These are phyloP conservation scores for Onthophagus sagittarius DNA, from an alignment of 2,888 invertebrate genomes.

Conservation along the genomic window DNA sequence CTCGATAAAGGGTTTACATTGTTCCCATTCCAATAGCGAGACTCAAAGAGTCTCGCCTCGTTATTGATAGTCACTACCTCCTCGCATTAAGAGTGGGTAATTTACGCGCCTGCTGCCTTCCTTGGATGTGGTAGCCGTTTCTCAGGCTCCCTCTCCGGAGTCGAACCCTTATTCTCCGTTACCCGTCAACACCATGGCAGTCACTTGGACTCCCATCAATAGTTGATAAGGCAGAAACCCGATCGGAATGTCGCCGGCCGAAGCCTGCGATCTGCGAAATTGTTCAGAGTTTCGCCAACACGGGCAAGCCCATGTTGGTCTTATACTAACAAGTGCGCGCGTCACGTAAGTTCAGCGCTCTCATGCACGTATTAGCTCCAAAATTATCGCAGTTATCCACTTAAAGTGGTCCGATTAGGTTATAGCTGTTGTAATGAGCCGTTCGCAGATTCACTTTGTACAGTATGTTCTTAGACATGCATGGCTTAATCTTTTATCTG, in stretches of 20 bases:
- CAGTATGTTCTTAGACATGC: conserved; percentile 61
- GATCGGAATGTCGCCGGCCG: conserved; percentile 59
- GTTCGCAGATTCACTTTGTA: conserved; percentile 57
- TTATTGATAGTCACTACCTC: conserved; percentile 68
- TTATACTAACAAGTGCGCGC: conserved; percentile 16
- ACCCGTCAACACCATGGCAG: conserved; percentile 67
- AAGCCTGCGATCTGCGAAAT: conserved; percentile 41
- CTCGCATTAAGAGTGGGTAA: conserved; percentile 57
- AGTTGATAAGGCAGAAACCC: conserved; percentile 67
- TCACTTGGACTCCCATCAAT: conserved; percentile 63
- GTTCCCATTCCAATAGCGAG: conserved; percentile 54
- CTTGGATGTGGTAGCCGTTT: conserved; percentile 69
- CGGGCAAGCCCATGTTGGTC: conserved; percentile 1
- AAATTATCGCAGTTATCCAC: conserved; percentile 18
- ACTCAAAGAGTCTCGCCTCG: conserved; percentile 58
- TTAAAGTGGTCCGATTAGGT: conserved; percentile 35
- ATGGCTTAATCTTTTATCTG: conserved; percentile 66
- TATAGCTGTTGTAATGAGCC: conserved; percentile 61
- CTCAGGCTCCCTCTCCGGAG: no score
- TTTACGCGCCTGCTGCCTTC: conserved; percentile 70
- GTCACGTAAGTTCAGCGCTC: conserved; percentile 6
- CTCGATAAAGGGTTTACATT: conserved; percentile 49
- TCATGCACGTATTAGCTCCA: conserved; percentile 19
- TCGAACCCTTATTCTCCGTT: conserved; percentile 73
- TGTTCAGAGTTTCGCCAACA: conserved; percentile 16